Evolutionary conservation across 2,888 invertebrate genomes (phyloP), one percentile per base, ranked within the genome.

Genomic region (Meghimatium bilineatum): DNA sequence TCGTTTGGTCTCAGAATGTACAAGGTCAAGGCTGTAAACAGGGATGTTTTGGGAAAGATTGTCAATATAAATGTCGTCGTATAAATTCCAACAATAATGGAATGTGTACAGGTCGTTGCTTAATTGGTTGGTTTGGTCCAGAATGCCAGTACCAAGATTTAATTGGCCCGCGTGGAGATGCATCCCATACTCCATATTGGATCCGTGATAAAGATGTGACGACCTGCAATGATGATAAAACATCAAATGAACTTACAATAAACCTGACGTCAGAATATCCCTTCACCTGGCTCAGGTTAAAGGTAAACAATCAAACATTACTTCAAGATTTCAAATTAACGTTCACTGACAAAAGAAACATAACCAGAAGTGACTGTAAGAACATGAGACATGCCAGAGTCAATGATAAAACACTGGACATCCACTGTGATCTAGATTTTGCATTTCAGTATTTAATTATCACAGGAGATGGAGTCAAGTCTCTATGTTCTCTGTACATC

Each of bases 211-310:
- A 26, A 5, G 23, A 23, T 5, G 12, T 1, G 1, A 71, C 5
- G 23, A 26, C 12, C 1, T 71, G 71, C 26, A 71, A 38, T 38
- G 1, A 20, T 8, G 38, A 23, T 12, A 5, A 23, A 38, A 38
- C 36, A 38, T 23, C 32, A 66, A 26, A 38, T 8, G 2, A 32
- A 34, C 12, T 44, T 17, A 8, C 8, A 26, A 26, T 71, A 26
- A 26, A 71, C 38, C 23, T 71, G 71, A 38, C 0, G 1, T 71
- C 71, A 26, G 36, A 20, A 26, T 71, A 38, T 38, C 38, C 36
- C 0, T 38, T 71, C n/a, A 71, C 71, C 38, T 71, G 71, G 71
- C 71, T 71, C 36, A 36, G 71, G 71, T 71, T 71, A 71, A 36
- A 71, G 71, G 71, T 71, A 3, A 71, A 38, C 0, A 6, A 71